Evolutionary conservation across 2,113 vertebrate genomes (phyloP).

Genomic region (Caracal caracal): DNA sequence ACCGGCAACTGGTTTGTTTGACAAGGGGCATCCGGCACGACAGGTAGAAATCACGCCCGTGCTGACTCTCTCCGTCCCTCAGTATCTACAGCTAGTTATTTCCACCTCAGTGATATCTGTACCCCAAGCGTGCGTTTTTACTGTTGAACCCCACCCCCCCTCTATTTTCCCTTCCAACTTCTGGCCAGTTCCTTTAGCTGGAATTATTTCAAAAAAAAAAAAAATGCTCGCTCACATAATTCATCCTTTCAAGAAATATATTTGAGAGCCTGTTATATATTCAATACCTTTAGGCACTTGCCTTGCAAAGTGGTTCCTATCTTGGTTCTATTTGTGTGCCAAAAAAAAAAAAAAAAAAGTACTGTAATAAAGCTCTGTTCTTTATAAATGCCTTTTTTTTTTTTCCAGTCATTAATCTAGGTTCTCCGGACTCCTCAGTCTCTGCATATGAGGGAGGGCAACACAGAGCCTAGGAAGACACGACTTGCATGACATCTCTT

Average conservation of each 20-base stretch:
- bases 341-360: not conserved
- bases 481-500: not conserved
- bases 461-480: not conserved
- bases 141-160: not conserved
- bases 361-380: not conserved
- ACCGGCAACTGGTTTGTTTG: fast-evolving
- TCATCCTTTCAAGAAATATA: slow-evolving; percentile 39
- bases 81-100: not conserved
- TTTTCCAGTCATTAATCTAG: not conserved
- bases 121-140: not conserved
- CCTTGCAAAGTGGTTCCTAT: not conserved
- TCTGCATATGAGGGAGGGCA: not conserved
- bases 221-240: not conserved
- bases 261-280: not conserved
- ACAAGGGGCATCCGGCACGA: not conserved
- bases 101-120: not conserved
- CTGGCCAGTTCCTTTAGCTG: not conserved
- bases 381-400: not conserved
- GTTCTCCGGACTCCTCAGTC: not conserved
- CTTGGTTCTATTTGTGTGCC: not conserved
- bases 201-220: slow-evolving; percentile 15
- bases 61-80: not conserved
- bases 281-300: not conserved
- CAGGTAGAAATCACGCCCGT: not conserved
- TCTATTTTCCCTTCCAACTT: not conserved